Conservation (phyloP, 2,113 vertebrate genomes). For the Larimichthys polyactis region DNA sequence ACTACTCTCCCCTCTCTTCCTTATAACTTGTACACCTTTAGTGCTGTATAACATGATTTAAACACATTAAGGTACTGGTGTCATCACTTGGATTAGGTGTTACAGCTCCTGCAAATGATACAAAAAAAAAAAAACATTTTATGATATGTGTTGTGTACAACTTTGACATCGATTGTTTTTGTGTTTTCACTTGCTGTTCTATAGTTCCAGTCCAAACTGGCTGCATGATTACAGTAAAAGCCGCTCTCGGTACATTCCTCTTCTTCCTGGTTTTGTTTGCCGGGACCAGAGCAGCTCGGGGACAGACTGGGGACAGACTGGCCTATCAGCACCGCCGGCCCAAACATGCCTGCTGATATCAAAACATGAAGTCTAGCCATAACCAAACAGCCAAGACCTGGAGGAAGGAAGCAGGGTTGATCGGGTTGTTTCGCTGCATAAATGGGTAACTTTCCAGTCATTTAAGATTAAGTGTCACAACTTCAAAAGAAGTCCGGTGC, state of each 20-base stretch:
- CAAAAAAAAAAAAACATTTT: neutral
- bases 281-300: slow-evolving; percentile 62
- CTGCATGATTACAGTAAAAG: slow-evolving; percentile 80
- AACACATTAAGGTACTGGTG: neutral
- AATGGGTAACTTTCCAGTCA: slow-evolving; percentile 36
- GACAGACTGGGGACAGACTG: slow-evolving; percentile 59
- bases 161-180: slow-evolving; percentile 26
- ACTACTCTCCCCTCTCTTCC: neutral
- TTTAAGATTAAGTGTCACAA: slow-evolving; percentile 2
- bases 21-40: neutral
- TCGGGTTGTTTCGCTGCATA: slow-evolving; percentile 9
- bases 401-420: slow-evolving; percentile 62
- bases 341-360: slow-evolving; percentile 67
- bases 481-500: slow-evolving; percentile 22
- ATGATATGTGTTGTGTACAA: neutral
- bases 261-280: slow-evolving; percentile 90
- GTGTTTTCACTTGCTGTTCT: slow-evolving; percentile 33
- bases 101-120: neutral
- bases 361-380: slow-evolving; percentile 61
- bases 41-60: neutral
- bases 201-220: slow-evolving; percentile 36
- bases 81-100: neutral
- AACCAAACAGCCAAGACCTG: slow-evolving; percentile 21
- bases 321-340: slow-evolving; percentile 45
- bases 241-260: slow-evolving; percentile 83